phyloP scores from a whole-genome alignment of 2,888 invertebrate genomes.

The Drosophila diplacantha region DNA sequence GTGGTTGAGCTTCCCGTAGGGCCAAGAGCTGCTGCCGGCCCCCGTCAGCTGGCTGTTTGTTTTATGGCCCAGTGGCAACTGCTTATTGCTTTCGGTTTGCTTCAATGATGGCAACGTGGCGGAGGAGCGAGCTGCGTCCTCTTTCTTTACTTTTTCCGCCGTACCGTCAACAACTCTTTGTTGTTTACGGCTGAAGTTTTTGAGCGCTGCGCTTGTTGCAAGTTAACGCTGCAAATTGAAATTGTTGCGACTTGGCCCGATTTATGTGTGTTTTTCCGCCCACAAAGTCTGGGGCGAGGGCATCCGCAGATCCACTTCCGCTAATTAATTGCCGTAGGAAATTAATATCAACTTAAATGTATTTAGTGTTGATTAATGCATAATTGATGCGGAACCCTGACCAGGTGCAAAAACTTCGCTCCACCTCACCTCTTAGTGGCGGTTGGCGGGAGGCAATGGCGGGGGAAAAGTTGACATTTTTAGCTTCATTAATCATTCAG shows the following conservation, averaged over 20 bases:
- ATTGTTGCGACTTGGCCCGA: conserved; percentile 52
- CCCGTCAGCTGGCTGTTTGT: conserved; percentile 47
- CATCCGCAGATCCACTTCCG: conserved; percentile 45
- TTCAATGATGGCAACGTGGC: conserved; percentile 64
- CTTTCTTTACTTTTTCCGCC: conserved; percentile 1
- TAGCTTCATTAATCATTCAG: conserved; percentile 67
- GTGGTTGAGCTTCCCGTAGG: conserved; percentile 1
- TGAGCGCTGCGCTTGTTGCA: conserved; percentile 45
- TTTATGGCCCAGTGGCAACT: conserved; percentile 62
- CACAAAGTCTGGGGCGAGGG: conserved; percentile 1
- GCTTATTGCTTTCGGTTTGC: conserved; percentile 70
- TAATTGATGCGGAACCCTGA: conserved; percentile 52
- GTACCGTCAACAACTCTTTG: conserved; percentile 33
- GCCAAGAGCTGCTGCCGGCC: conserved; percentile 6
- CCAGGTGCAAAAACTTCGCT: conserved; percentile 44
- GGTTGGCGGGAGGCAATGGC: too few species aligned
- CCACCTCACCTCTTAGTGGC: conserved; percentile 14
- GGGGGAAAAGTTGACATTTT: conserved; percentile 60
- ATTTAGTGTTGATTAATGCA: conserved; percentile 66
- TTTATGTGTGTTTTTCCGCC: conserved; percentile 32
- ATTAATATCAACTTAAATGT: conserved; percentile 66
- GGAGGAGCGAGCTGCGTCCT: conserved; percentile 1
- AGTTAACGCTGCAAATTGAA: conserved; percentile 59
- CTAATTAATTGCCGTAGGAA: conserved; percentile 65
- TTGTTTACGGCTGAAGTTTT: conserved; percentile 58